Percentiles rank a stretch among this genome's conserved stretches.
These are phyloP conservation scores for Carollia perspicillata DNA, from an alignment of 2,113 vertebrate species.

Conservation along the genomic window DNA sequence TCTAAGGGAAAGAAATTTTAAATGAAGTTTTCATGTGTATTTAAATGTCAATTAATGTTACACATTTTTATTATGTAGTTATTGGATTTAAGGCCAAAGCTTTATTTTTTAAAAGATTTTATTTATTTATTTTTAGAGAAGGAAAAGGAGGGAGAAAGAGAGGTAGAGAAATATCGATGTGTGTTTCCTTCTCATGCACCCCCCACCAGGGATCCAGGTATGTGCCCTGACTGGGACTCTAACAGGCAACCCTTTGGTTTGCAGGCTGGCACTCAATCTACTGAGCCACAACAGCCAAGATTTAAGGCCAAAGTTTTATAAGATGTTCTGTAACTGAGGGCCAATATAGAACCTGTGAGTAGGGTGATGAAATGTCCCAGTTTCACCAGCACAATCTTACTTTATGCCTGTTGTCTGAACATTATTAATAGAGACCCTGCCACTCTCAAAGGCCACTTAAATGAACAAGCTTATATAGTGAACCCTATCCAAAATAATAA, in stretches of 20 bases:
- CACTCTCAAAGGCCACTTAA: not conserved
- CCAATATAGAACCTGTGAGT: not conserved
- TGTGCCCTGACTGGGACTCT: too few species aligned
- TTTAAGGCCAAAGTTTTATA: not conserved
- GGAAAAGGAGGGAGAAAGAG: too few species aligned
- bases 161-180: too few species aligned
- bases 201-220: too few species aligned
- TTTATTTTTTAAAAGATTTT: not conserved
- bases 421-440: not conserved
- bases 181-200: too few species aligned
- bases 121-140: too few species aligned
- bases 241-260: too few species aligned
- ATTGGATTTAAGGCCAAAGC: not conserved
- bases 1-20: not conserved
- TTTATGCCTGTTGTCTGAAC: not conserved
- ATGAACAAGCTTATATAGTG: not conserved
- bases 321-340: not conserved
- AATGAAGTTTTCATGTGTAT: not conserved
- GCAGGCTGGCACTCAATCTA: too few species aligned
- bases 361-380: not conserved
- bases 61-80: not conserved
- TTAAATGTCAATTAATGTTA: not conserved
- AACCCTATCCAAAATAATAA: not conserved
- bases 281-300: not conserved
- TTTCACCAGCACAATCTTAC: not conserved